These are phyloP conservation scores for Hyposmocoma kahamanoa DNA, from an alignment of 1,140 invertebrate genomes.

Conservation along the genomic window DNA sequence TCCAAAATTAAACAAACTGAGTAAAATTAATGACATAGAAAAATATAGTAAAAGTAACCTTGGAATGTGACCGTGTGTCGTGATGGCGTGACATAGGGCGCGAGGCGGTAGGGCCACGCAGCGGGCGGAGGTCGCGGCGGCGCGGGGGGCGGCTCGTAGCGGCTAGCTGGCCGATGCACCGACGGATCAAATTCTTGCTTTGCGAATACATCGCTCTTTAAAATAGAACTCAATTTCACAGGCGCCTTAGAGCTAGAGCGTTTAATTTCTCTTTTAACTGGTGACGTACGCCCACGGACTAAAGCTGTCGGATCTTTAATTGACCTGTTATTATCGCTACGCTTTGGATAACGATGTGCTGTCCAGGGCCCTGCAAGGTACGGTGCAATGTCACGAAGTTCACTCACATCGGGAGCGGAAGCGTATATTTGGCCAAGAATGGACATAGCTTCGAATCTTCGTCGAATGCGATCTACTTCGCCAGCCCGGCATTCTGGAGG, in stretches of 20 bases:
- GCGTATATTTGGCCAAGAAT: constrained; percentile 87
- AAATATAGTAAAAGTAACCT: constrained; percentile 76
- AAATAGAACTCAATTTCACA: constrained; percentile 73
- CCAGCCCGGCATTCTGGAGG: constrained; percentile 76
- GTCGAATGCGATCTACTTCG: constrained; percentile 79
- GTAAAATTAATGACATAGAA: constrained; percentile 20
- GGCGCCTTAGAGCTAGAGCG: constrained; percentile 36
- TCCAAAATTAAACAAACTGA: constrained; percentile 53
- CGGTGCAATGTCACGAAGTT: constrained; percentile 83
- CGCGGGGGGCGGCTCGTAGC: constrained; percentile 81
- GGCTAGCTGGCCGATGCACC: constrained; percentile 82
- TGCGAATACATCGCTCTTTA: constrained; percentile 78
- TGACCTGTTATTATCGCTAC: constrained; percentile 78
- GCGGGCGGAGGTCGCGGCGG: constrained; percentile 67
- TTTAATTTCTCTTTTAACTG: constrained; percentile 45
- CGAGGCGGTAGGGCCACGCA: constrained; percentile 58
- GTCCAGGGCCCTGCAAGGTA: constrained; percentile 85
- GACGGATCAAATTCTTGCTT: constrained; percentile 83
- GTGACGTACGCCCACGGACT: constrained; percentile 50
- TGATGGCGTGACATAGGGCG: constrained; percentile 71
- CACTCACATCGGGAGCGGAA: constrained; percentile 85
- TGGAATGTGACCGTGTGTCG: constrained; percentile 83
- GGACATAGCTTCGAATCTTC: constrained; percentile 80
- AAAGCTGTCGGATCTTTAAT: constrained; percentile 71
- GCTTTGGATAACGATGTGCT: constrained; percentile 81